Base-by-base conservation (phyloP, 2,113 vertebrate genomes). In the Aythya baeri region DNA sequence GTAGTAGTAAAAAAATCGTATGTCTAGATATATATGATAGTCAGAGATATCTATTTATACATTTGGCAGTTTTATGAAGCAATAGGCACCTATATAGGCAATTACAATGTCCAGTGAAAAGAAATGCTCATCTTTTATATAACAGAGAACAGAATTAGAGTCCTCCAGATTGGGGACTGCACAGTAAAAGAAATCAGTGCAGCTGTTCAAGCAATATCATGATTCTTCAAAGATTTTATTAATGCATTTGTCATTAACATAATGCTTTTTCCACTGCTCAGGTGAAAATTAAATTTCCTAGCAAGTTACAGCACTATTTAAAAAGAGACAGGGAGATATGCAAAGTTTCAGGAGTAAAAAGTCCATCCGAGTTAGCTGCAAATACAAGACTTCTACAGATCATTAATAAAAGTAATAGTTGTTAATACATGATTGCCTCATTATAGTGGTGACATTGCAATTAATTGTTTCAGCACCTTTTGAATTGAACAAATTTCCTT, bases 351-450 rank as follows among this genome's bases (percentile, higher is more conserved):
- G 70, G 31, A 82, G 26, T 67, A 94, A 88, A 89, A 94, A 15
- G 36, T 92, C 93, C 88, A 79, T 76, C 57, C 9, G 1, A 78
- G 21, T 83, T 86, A 72, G 68, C 87, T 97, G 78, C 75, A 97
- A 97, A 90, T 88, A 94, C 41, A 91, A 88, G 65, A 49, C 34
- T 93, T 94, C 95, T 96, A n/a, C 94, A 96, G 94, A 88, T 97
- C 85, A 93, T 96, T 97, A 98, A 96, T 87, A 92, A 95, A 95
- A 86, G 78, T 80, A 93, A 96, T 94, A 94, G 91, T 93, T 95
- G 92, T 88, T 96, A 95, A 96, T 97, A 96, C 93, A 91, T 94
- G 92, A 98, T 96, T 96, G 84, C 86, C 83, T 97, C 93, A 95
- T 96, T 97, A 92, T 91, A 92, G 58, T 32, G 82, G 65, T 97